Evolutionary conservation across 2,797 vertebrate genomes (phyloP).

Genomic region (Tokudaia tokunoshimensis): DNA sequence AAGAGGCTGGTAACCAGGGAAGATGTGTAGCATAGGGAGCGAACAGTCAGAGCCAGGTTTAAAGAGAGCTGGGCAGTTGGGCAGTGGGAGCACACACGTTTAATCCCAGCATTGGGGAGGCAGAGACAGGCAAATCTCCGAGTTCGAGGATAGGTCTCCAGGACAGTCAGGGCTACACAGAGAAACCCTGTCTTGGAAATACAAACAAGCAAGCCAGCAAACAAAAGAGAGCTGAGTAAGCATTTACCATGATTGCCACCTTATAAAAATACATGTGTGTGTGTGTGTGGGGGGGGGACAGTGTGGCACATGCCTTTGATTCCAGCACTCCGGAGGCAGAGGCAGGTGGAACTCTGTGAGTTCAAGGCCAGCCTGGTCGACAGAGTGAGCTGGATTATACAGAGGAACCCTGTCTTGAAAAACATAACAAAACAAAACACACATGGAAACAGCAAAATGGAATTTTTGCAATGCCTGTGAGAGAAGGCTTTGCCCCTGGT

Average conservation of each 20-base stretch:
- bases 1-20: neutral
- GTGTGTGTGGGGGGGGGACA: no score
- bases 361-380: neutral
- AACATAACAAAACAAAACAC: neutral
- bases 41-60: constrained; percentile 25
- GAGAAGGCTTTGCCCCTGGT: neutral
- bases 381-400: neutral
- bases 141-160: neutral
- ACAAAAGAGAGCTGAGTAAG: neutral
- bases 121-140: neutral
- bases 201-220: no score
- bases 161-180: neutral
- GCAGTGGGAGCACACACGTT: neutral
- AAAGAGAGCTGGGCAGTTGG: neutral
- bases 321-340: no score
- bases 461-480: neutral
- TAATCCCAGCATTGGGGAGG: neutral
- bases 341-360: no score
- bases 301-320: neutral
- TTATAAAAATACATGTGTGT: neutral
- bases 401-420: neutral
- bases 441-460: constrained; percentile 47
- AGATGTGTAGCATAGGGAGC: neutral
- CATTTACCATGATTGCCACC: neutral
- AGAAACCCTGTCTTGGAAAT: neutral